Percentiles rank a stretch among this genome's conserved stretches.
phyloP scores from a whole-genome alignment of 2,113 vertebrate genomes.

The Pseudopipra pipra region DNA sequence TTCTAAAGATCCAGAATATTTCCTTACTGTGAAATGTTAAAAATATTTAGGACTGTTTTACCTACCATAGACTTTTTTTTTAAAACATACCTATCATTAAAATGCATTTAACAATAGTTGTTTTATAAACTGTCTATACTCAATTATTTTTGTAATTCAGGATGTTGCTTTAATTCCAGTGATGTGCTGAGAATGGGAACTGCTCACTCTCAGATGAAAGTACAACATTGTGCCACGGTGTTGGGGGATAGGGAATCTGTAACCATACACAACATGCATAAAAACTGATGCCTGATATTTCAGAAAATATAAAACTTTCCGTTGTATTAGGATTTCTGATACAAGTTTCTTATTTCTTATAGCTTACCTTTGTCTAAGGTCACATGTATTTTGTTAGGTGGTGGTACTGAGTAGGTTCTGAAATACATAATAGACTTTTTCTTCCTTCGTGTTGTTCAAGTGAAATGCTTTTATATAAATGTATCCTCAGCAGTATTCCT shows the following conservation, averaged over 20 bases:
- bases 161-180: not conserved
- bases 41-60: not conserved
- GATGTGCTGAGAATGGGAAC: not conserved
- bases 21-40: not conserved
- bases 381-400: not conserved
- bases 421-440: not conserved
- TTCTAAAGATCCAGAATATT: not conserved
- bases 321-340: not conserved
- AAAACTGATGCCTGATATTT: not conserved
- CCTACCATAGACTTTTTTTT: not conserved
- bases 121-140: not conserved
- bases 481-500: not conserved
- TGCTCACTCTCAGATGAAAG: not conserved
- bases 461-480: not conserved
- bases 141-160: not conserved
- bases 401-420: not conserved
- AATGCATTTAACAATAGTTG: not conserved
- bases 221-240: not conserved
- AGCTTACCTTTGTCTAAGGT: not conserved
- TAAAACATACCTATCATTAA: not conserved
- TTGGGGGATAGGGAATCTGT: not conserved
- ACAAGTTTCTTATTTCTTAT: not conserved
- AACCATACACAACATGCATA: not conserved
- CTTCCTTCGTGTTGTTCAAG: not conserved
- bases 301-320: not conserved